Base-by-base conservation (phyloP, 2,113 vertebrate genomes). In the Stictonetta naevosa region DNA sequence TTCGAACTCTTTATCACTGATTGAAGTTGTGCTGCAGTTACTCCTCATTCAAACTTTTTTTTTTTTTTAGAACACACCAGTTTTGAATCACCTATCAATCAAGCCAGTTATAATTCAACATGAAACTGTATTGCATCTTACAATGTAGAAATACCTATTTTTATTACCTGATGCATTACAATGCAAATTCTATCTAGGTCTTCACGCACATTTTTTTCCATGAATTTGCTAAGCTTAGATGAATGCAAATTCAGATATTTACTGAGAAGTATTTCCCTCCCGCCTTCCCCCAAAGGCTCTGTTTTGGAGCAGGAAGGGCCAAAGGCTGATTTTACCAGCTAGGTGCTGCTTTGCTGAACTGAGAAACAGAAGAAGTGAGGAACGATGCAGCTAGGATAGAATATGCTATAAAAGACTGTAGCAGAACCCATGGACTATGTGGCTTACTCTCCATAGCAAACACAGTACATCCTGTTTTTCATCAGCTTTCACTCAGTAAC, bases 231-330 rank as follows among this genome's bases (percentile, higher is more conserved):
- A 59, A 22, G 7, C 9, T 59, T 60, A 7, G 44, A 26, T 3
- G 3, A 78, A 48, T 6, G 18, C 20, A n/a, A 4, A 58, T 44
- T 40, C 20, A 73, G 28, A 12, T 5, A 4, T 33, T 40, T 31
- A 20, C 11, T 53, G 38, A 40, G 23, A 73, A 40, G 29, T 28
- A 26, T 11, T 68, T 74, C n/a, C 28, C 53, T 53, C 38, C 23
- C 21, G 14, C 44, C 28, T 23, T 1, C 2, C 46, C 20, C 3
- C 3, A 14, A 14, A 4, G 21, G 26, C n/a, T 78, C 20, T 6
- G 13, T 58, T 83, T 60, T n/a, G 46, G 29, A 73, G 71, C 33
- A 77, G 77, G 12, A 69, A 71, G 12, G 29, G 26, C 21, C 23
- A 6, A 4, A 33, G 25, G 20, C 12, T 1, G 2, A 72, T 34